Percentiles rank a stretch among this genome's conserved stretches.
Conservation (phyloP, 2,888 invertebrate genomes). For the Orthonevra nobilis region DNA sequence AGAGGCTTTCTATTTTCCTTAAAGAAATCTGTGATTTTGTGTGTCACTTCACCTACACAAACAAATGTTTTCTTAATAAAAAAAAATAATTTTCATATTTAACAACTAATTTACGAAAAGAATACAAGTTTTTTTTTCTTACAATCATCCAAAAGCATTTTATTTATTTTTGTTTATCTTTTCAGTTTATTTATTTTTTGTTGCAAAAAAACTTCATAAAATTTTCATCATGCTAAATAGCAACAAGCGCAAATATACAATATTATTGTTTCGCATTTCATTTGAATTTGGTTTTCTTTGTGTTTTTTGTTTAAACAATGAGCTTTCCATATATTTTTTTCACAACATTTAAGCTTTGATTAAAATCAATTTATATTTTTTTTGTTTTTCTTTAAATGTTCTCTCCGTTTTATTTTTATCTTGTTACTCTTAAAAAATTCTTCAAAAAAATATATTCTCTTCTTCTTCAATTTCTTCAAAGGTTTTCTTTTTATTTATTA, state of each 20-base stretch:
- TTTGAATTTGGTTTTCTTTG: slow-evolving; percentile 52
- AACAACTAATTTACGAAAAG: slow-evolving; percentile 72
- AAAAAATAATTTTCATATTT: slow-evolving; percentile 55
- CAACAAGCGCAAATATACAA: slow-evolving; percentile 70
- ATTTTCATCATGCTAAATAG: slow-evolving; percentile 62
- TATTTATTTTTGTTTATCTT: slow-evolving; percentile 14
- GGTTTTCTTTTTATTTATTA: slow-evolving; percentile 45
- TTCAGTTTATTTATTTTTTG: slow-evolving; percentile 29
- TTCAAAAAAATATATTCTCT: slow-evolving; percentile 72
- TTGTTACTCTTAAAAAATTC: slow-evolving; percentile 68
- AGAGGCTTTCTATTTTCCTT: slow-evolving; percentile 41
- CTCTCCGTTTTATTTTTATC: slow-evolving; percentile 45
- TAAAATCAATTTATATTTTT: slow-evolving; percentile 66
- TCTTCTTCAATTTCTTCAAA: no score
- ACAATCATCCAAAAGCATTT: slow-evolving; percentile 42
- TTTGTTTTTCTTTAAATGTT: slow-evolving; percentile 30
- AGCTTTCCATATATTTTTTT: slow-evolving; percentile 62
- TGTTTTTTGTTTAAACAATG: slow-evolving; percentile 44
- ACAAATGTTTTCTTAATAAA: slow-evolving; percentile 42
- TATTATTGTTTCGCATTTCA: slow-evolving; percentile 68
- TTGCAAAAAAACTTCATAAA: slow-evolving; percentile 55
- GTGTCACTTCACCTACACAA: slow-evolving; percentile 66
- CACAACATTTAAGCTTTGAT: slow-evolving; percentile 71
- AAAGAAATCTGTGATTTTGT: slow-evolving; percentile 45
- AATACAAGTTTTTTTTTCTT: slow-evolving; percentile 60